phyloP scores from a whole-genome alignment of 2,797 vertebrate genomes.

The Sylvia borin region DNA sequence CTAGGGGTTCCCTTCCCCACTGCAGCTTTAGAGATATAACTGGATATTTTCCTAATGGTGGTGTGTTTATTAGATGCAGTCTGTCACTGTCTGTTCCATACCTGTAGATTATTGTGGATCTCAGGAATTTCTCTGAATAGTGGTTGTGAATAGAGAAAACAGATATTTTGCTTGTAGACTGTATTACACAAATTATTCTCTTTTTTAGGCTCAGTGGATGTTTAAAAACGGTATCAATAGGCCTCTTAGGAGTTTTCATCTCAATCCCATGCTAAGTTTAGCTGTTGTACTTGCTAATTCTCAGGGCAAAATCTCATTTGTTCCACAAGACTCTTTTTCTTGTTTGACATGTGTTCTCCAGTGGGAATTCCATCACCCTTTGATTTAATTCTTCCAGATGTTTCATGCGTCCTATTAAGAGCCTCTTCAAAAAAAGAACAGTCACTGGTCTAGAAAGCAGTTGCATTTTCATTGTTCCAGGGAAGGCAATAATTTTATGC shows the following conservation, averaged over 20 bases:
- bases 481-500: constrained; percentile 49
- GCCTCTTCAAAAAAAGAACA: constrained; percentile 67
- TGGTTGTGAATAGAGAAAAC: not conserved
- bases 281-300: constrained; percentile 62
- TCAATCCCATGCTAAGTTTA: constrained; percentile 45
- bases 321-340: constrained; percentile 67
- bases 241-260: constrained; percentile 60
- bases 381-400: constrained; percentile 78
- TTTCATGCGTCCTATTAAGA: constrained; percentile 70
- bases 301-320: constrained; percentile 68
- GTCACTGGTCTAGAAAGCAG: constrained; percentile 43
- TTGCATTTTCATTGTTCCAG: constrained; percentile 61
- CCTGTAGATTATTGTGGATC: not conserved
- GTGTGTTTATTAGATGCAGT: not conserved
- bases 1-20: not conserved
- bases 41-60: not conserved
- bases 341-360: constrained; percentile 67
- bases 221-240: constrained; percentile 31
- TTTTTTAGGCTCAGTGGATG: not conserved
- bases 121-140: not conserved
- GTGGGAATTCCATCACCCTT: constrained; percentile 69
- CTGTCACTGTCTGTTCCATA: not conserved
- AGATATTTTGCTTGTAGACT: not conserved
- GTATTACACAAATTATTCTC: not conserved
- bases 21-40: not conserved